Evolutionary conservation across 2,797 vertebrate genomes (phyloP).

Genomic region (Sebastes baramenuke): DNA sequence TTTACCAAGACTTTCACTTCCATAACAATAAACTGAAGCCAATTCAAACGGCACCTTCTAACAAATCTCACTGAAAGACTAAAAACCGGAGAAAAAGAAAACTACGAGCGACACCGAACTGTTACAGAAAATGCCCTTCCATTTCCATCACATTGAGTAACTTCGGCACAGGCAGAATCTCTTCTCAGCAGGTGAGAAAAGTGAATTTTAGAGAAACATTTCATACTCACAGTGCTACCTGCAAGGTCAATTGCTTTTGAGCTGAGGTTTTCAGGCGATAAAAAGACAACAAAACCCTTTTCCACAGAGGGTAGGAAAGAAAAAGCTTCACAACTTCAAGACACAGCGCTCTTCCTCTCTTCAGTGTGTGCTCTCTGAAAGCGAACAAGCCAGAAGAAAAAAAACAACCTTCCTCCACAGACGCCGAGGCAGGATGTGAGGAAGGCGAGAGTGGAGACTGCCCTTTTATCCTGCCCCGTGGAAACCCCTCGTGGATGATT

Average conservation of each 20-base stretch:
- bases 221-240: slow-evolving; percentile 53
- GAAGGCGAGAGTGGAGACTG: slow-evolving; percentile 56
- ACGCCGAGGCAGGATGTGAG: slow-evolving; percentile 63
- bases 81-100: neutral
- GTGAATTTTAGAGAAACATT: neutral
- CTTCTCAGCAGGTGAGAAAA: neutral
- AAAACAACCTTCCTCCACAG: slow-evolving; percentile 42
- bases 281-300: neutral
- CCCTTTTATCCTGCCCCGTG: slow-evolving; percentile 79
- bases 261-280: neutral
- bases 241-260: neutral
- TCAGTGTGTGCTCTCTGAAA: neutral
- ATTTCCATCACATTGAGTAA: neutral
- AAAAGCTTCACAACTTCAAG: neutral
- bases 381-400: neutral
- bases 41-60: neutral
- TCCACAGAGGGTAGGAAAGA: neutral
- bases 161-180: neutral
- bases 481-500: slow-evolving; percentile 84
- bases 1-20: neutral
- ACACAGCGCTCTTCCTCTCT: neutral
- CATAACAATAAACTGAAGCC: neutral
- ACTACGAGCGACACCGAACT: neutral
- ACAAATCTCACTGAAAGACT: neutral
- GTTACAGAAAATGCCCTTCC: neutral